Percentiles rank a stretch among this genome's conserved stretches.
These are phyloP conservation scores for Nomia melanderi DNA, from an alignment of 1,140 invertebrate genomes.

Conservation along the genomic window DNA sequence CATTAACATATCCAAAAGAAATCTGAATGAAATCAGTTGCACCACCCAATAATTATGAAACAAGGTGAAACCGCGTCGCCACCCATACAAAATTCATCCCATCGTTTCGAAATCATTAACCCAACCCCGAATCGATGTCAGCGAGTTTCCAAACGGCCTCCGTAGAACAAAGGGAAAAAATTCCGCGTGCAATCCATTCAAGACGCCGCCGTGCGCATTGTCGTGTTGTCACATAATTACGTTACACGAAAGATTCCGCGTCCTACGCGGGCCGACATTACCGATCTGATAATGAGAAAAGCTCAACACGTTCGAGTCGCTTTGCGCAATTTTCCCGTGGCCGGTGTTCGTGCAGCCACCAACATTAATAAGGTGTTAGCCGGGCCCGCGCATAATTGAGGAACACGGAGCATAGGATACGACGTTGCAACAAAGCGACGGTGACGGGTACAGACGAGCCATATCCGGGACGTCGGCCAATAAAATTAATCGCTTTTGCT, in stretches of 20 bases:
- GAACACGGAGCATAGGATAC: slow-evolving; percentile 62
- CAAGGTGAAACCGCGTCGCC: no score
- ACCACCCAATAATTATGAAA: no score
- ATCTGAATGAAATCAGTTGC: no score
- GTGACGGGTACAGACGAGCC: slow-evolving; percentile 73
- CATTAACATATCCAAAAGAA: no score
- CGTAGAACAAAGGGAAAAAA: no score
- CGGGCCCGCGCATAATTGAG: slow-evolving; percentile 61
- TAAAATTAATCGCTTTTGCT: slow-evolving; percentile 77
- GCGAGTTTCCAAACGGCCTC: no score
- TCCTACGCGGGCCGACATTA: slow-evolving; percentile 7
- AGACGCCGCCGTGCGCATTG: no score
- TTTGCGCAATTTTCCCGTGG: slow-evolving; percentile 64
- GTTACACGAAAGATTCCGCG: neutral
- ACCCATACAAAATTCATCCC: no score
- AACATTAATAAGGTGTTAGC: slow-evolving; percentile 66
- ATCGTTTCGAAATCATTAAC: no score
- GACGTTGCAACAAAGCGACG: slow-evolving; percentile 70
- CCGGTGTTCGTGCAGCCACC: slow-evolving; percentile 53
- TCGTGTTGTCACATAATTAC: neutral
- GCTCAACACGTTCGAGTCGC: slow-evolving; percentile 26
- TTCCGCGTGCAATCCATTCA: neutral
- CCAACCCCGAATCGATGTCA: no score
- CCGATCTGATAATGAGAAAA: slow-evolving; percentile 26
- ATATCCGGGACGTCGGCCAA: slow-evolving; percentile 76